These are phyloP conservation scores for Stomorhina lunata DNA, from an alignment of 2,888 invertebrate species.

Conservation along the genomic window DNA sequence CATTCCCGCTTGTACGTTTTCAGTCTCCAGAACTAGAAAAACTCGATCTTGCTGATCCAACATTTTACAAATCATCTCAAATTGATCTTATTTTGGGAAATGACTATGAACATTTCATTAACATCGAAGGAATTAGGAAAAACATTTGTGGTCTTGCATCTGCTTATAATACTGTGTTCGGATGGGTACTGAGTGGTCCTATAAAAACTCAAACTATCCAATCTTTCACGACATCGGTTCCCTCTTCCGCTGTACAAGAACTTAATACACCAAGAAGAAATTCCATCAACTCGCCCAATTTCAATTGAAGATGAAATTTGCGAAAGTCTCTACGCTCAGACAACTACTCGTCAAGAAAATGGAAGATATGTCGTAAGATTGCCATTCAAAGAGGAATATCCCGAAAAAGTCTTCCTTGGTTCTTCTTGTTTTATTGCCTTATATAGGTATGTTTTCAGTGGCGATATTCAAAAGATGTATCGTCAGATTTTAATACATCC, in stretches of 20 bases:
- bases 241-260: too few relatives aligned
- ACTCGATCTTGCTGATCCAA: constrained; percentile 7
- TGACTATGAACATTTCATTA: neutral
- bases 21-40: neutral
- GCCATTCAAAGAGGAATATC: neutral
- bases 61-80: neutral
- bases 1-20: neutral
- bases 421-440: neutral
- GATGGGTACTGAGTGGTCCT: constrained; percentile 30
- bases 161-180: constrained; percentile 19
- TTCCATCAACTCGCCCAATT: neutral
- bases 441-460: constrained; percentile 60
- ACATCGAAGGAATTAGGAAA: constrained; percentile 1
- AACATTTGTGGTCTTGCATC: constrained; percentile 8
- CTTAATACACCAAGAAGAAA: constrained; percentile 14
- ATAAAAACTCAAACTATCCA: neutral
- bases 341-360: neutral
- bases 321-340: constrained; percentile 13
- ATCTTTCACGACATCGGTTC: neutral
- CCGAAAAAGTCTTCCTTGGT: neutral
- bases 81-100: constrained; percentile 20
- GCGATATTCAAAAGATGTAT: constrained; percentile 66
- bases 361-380: constrained; percentile 28
- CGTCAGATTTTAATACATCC: constrained; percentile 56
- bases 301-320: constrained; percentile 10